A percentile compares a stretch with the other conserved stretches of the same genome.
Conservation (phyloP, 2,888 invertebrate species). For the Machimus atricapillus region DNA sequence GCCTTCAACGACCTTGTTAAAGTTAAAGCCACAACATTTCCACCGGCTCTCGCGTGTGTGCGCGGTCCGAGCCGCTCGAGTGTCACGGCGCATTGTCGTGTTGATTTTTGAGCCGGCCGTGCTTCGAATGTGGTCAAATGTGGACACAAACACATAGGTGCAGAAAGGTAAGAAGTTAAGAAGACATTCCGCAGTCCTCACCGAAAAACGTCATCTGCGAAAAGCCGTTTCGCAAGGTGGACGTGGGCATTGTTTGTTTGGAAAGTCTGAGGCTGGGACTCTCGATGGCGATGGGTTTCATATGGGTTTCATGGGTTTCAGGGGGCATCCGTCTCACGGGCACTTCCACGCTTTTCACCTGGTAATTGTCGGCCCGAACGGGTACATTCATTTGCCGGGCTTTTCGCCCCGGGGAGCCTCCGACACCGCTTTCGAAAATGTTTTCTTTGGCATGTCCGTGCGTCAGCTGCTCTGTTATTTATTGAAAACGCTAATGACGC, state of each 20-base stretch:
- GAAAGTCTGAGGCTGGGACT: background rate
- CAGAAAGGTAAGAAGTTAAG: background rate
- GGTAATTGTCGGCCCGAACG: background rate
- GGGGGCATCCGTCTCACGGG: background rate
- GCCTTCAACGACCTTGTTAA: conserved; percentile 43
- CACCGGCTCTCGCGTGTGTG: background rate
- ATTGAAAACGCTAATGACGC: background rate
- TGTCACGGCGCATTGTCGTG: background rate
- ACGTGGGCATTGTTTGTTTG: conserved; percentile 29
- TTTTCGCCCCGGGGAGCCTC: background rate
- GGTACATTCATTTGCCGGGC: background rate
- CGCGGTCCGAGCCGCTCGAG: background rate
- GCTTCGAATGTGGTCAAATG: background rate
- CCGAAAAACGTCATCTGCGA: conserved; percentile 24
- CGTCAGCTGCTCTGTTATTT: conserved; percentile 13
- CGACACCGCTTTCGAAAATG: background rate
- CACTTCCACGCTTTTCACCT: background rate
- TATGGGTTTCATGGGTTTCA: background rate
- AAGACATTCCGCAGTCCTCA: conserved; percentile 1
- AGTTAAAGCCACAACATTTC: background rate
- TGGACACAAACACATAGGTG: background rate
- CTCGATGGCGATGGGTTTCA: background rate
- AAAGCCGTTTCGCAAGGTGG: background rate
- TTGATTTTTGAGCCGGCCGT: background rate
- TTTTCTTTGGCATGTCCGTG: background rate